A percentile compares a stretch with the other conserved stretches of the same genome.
Evolutionary conservation across 1,140 invertebrate species (phyloP).

Genomic region (Drosophila tani): DNA sequence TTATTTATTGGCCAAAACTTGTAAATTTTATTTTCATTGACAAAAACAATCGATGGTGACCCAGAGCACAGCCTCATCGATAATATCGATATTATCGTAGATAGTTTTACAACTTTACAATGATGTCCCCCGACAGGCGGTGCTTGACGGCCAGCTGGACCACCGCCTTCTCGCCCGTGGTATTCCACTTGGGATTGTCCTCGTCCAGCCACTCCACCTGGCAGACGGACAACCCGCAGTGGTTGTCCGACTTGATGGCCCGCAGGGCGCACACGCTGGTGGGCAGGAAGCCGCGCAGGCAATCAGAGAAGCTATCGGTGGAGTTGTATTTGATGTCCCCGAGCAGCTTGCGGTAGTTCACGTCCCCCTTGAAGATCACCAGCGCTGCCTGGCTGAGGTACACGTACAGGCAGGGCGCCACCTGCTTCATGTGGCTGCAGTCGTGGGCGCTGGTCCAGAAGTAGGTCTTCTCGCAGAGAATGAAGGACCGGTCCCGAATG

Average conservation of each 20-base stretch:
- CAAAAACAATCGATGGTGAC: too few species aligned
- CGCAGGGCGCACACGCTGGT: conserved; percentile 92
- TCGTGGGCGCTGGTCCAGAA: conserved; percentile 96
- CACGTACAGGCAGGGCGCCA: conserved; percentile 90
- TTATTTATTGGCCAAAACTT: too few species aligned
- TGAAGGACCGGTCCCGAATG: conserved; percentile 85
- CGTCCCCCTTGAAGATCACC: conserved; percentile 97
- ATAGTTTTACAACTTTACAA: not conserved
- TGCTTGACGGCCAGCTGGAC: conserved; percentile 68
- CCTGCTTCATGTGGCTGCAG: conserved; percentile 90
- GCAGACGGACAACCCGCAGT: conserved; percentile 90
- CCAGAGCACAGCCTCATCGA: too few species aligned
- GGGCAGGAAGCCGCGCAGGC: conserved; percentile 93
- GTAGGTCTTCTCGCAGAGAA: conserved; percentile 86
- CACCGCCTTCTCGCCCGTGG: conserved; percentile 92
- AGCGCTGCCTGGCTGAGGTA: conserved; percentile 89
- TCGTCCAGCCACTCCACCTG: conserved; percentile 87
- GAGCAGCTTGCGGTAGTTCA: conserved; percentile 97
- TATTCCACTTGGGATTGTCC: conserved; percentile 91
- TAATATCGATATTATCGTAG: too few species aligned
- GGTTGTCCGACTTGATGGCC: conserved; percentile 95
- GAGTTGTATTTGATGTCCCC: conserved; percentile 94
- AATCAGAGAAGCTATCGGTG: conserved; percentile 88
- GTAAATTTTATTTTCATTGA: too few species aligned
- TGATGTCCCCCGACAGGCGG: conserved; percentile 34